Percentiles rank a stretch among this genome's conserved stretches.
phyloP scores from a whole-genome alignment of 2,888 invertebrate species.

The Fragum whitleyi region DNA sequence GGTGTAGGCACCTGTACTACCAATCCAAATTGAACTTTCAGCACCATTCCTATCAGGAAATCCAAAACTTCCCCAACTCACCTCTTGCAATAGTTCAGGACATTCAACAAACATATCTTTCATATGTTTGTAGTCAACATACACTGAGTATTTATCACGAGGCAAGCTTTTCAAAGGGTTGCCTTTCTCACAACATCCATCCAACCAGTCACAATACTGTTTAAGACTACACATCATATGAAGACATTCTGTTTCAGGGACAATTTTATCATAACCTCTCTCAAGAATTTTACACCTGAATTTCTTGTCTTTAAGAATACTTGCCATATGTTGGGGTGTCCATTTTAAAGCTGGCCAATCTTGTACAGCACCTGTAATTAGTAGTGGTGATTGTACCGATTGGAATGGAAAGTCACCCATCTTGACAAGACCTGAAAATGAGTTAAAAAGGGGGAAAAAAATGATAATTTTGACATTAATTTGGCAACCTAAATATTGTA shows the following conservation, averaged over 20 bases:
- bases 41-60: slow-evolving; percentile 89
- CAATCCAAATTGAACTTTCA: slow-evolving; percentile 91
- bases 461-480: no score
- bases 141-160: slow-evolving; percentile 89
- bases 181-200: slow-evolving; percentile 45
- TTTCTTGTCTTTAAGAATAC: slow-evolving; percentile 63
- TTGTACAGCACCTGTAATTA: slow-evolving; percentile 62
- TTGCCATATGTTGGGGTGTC: slow-evolving; percentile 72
- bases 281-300: slow-evolving; percentile 75
- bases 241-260: slow-evolving; percentile 92
- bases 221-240: slow-evolving; percentile 88
- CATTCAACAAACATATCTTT: slow-evolving; percentile 89
- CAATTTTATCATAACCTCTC: background rate
- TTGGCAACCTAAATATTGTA: no score
- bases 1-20: slow-evolving; percentile 94
- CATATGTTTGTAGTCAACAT: slow-evolving; percentile 94
- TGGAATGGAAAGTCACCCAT: no score
- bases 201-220: slow-evolving; percentile 87
- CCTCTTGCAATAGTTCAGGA: slow-evolving; percentile 84
- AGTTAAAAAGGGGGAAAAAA: no score
- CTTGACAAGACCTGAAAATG: no score
- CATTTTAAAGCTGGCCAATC: slow-evolving; percentile 75
- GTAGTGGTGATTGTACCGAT: slow-evolving; percentile 56
- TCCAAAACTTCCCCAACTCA: slow-evolving; percentile 87
- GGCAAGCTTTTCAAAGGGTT: slow-evolving; percentile 76